A percentile compares a stretch with the other conserved stretches of the same genome.
Evolutionary conservation across 2,888 invertebrate genomes (phyloP).

Genomic region (Drosophila paramelanica): DNA sequence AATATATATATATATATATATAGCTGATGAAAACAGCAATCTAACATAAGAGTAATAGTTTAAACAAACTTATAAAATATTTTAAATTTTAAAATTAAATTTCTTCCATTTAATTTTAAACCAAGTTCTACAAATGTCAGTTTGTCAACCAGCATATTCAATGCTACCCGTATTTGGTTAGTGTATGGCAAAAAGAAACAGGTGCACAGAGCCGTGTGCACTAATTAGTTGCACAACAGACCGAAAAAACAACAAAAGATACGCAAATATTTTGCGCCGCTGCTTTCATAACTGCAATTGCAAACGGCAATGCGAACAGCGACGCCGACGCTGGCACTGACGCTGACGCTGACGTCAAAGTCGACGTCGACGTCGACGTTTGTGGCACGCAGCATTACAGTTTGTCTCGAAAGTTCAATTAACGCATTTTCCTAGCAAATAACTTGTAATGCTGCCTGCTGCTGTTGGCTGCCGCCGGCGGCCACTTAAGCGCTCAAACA

Average conservation of each 20-base stretch:
- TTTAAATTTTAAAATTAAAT: too few relatives aligned
- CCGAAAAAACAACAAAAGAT: conserved; percentile 80
- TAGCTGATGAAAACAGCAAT: too few relatives aligned
- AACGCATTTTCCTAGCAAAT: conserved; percentile 69
- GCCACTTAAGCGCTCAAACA: conserved; percentile 79
- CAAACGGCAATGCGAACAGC: conserved; percentile 19
- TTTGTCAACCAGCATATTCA: too few relatives aligned
- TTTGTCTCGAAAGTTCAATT: conserved; percentile 81
- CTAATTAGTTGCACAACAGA: conserved; percentile 82
- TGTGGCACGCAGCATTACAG: conserved; percentile 72
- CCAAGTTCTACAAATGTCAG: too few relatives aligned
- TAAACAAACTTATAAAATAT: too few relatives aligned
- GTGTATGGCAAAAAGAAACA: conserved; percentile 47
- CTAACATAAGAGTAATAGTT: too few relatives aligned
- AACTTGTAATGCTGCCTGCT: conserved; percentile 25
- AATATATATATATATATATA: too few relatives aligned
- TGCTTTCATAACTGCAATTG: conserved; percentile 72
- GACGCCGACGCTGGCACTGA: conserved; percentile 9
- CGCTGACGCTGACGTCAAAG: conserved; percentile 5
- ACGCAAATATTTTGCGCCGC: conserved; percentile 73
- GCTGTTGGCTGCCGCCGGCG: conserved; percentile 17
- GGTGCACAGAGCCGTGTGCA: conserved; percentile 70
- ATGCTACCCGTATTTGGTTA: neutral
- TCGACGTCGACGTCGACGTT: conserved; percentile 34
- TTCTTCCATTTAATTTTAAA: too few relatives aligned